Conservation (phyloP, 64 coral and sea anemone genomes). For the Trachythela sp. region DNA sequence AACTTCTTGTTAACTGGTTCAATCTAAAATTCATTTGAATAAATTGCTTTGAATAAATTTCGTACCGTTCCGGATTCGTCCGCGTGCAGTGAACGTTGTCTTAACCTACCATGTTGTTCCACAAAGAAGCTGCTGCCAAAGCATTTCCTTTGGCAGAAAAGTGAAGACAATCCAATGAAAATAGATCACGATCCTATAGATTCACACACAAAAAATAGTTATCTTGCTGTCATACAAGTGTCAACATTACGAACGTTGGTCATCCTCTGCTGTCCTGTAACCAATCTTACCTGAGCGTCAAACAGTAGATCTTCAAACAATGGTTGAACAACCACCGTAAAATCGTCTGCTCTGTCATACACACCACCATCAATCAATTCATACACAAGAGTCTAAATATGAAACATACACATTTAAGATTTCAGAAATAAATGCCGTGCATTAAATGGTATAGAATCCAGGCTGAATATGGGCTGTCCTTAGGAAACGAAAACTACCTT, state of each 20-base stretch:
- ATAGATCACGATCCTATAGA: slow-evolving; percentile 62
- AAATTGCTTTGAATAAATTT: no score
- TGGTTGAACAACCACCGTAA: slow-evolving; percentile 85
- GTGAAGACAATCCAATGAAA: slow-evolving; percentile 81
- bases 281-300: slow-evolving; percentile 33
- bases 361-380: slow-evolving; percentile 82
- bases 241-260: not conserved
- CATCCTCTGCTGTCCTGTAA: no score
- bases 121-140: slow-evolving; percentile 70
- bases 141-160: slow-evolving; percentile 70
- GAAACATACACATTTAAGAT: not conserved
- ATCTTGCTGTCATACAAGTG: not conserved
- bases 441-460: no score
- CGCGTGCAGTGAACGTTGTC: no score
- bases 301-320: slow-evolving; percentile 48
- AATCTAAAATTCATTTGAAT: not conserved
- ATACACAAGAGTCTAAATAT: slow-evolving; percentile 49
- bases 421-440: not conserved
- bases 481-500: slow-evolving; percentile 47
- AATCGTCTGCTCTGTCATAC: slow-evolving; percentile 60
- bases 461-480: not conserved
- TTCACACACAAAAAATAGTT: not conserved
- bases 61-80: no score
- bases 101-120: slow-evolving; percentile 90
- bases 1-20: not conserved